Conservation (phyloP, 2,888 invertebrate genomes). For the Clitarchus hookeri region DNA sequence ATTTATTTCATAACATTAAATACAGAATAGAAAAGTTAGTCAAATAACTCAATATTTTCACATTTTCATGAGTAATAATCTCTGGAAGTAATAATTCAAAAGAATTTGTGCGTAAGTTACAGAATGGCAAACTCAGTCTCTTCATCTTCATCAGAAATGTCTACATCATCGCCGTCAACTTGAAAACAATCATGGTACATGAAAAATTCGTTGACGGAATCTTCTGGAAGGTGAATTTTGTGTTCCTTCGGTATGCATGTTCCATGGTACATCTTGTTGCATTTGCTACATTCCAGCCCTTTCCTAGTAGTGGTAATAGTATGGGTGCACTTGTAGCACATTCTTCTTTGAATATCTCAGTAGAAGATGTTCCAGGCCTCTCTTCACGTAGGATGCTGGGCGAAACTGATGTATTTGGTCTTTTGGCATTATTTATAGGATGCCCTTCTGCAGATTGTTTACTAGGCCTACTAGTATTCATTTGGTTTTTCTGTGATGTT, state of each 20-base stretch:
- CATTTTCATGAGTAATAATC: background rate
- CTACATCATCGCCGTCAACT: no score
- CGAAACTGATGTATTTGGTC: background rate
- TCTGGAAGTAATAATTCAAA: background rate
- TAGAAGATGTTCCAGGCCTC: background rate
- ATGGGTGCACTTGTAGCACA: no score
- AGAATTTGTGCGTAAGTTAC: background rate
- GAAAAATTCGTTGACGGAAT: slow-evolving; percentile 11
- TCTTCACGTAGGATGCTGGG: background rate
- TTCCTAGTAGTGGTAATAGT: no score
- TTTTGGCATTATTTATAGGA: background rate
- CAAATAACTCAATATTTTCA: background rate
- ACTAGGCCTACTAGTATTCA: background rate
- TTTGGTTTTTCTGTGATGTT: no score
- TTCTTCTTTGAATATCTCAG: no score
- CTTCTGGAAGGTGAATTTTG: slow-evolving; percentile 20
- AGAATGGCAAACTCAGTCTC: background rate
- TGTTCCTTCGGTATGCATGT: slow-evolving; percentile 22
- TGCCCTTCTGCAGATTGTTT: background rate
- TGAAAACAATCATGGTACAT: no score
- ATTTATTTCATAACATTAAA: background rate
- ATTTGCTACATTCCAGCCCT: no score
- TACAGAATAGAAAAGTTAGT: background rate
- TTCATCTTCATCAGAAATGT: slow-evolving; percentile 17
- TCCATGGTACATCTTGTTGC: background rate